Base-by-base conservation (phyloP, 2,888 invertebrate genomes). In the Zygogramma bicolorata region DNA sequence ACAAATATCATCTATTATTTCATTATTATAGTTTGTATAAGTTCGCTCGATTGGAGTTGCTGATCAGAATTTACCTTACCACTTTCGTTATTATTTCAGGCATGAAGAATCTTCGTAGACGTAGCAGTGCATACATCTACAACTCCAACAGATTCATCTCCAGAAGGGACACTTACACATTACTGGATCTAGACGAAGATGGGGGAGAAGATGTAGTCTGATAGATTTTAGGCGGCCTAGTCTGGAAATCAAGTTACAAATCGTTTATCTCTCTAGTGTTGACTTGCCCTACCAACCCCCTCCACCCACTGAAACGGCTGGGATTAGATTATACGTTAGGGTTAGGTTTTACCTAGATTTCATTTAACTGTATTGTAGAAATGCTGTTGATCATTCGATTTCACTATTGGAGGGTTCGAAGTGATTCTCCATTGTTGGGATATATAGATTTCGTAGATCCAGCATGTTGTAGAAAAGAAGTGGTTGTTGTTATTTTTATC, bases 51-150 rank as follows among this genome's bases (percentile, higher is more conserved):
- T 38, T 38, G 34, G 27, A 0, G 3, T 27, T 13, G 0, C 15
- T 42, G 6, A n/a, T n/a, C 42, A 42, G 15, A n/a, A n/a, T 6
- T 15, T n/a, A n/a, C 6, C 15, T 15, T 42, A n/a, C 4, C 7
- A 53, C 6, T 38, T 29, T 68, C 22, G 22, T 18, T 22, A 57
- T 18, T 57, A 0, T 74, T 74, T n/a, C 59, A 77, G 77, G 77
- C 0, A 90, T 92, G 80, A 91, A 92, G 63, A 93, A 93, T 0
- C 85, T 95, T 15, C 86, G 93, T 61, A 88, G 94, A 15, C 91
- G 93, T 15, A 91, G 92, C 0, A 90, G 90, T 0, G 83, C 79
- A 3, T 78, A 79, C 53, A 75, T 81, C 13, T 74, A 74, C 65
- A 73, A 70, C 63, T 75, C 80, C 3, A 81, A 79, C 58, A 74